A percentile compares a stretch with the other conserved stretches of the same genome.
phyloP scores from a whole-genome alignment of 1,140 invertebrate genomes.

The Episyrphus balteatus region DNA sequence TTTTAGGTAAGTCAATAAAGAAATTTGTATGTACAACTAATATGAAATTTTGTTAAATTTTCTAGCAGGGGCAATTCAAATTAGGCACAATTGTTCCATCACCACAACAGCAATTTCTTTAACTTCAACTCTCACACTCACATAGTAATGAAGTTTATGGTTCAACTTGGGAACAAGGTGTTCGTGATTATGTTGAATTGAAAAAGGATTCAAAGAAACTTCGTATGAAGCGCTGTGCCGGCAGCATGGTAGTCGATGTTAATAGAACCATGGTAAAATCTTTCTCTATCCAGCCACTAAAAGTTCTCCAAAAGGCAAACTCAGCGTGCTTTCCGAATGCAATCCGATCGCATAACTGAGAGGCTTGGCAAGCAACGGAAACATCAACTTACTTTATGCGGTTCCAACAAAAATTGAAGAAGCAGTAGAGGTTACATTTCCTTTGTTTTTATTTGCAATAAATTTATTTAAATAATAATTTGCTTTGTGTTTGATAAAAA shows the following conservation, averaged over 20 bases:
- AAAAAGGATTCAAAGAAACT: conserved; percentile 75
- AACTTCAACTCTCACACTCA: too few relatives aligned
- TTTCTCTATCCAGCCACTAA: conserved; percentile 96
- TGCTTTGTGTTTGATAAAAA: conserved; percentile 99
- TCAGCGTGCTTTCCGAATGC: conserved; percentile 94
- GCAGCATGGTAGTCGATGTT: conserved; percentile 98
- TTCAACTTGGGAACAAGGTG: too few relatives aligned
- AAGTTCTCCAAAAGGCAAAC: conserved; percentile 86
- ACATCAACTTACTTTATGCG: conserved; percentile 80
- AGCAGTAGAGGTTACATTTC: too few relatives aligned
- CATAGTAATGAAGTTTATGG: too few relatives aligned
- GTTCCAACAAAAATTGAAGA: conserved; percentile 71
- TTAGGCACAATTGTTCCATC: too few relatives aligned
- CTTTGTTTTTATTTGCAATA: too few relatives aligned
- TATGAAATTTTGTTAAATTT: too few relatives aligned
- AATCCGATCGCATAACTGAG: conserved; percentile 96
- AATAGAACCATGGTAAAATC: conserved; percentile 96
- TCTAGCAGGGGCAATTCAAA: too few relatives aligned
- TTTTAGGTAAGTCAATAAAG: too few relatives aligned
- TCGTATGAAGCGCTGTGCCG: conserved; percentile 92
- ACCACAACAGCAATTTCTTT: too few relatives aligned
- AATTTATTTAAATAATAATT: conserved; percentile 67
- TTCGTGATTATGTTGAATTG: too few relatives aligned
- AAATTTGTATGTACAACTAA: too few relatives aligned
- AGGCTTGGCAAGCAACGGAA: conserved; percentile 72